Evolutionary conservation across 2,113 vertebrate genomes (phyloP).

Genomic region (Hippocampus zosterae): DNA sequence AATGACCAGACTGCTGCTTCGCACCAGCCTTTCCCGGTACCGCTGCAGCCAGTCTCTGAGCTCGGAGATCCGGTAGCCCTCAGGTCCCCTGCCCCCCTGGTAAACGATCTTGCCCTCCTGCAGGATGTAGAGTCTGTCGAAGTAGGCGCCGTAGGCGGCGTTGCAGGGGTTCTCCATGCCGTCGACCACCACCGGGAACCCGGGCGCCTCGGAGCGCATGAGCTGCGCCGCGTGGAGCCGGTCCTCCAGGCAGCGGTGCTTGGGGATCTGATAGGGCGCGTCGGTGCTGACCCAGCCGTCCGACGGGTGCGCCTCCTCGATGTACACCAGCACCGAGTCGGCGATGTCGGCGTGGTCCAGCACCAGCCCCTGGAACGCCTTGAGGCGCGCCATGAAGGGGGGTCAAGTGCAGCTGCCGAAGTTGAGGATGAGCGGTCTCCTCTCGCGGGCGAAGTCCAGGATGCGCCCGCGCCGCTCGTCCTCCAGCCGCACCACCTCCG

Average conservation of each 20-base stretch:
- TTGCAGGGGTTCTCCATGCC: conserved; percentile 93
- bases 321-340: conserved; percentile 93
- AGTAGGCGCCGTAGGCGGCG: conserved; percentile 93
- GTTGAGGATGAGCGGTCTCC: conserved; percentile 90
- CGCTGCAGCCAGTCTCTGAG: conserved; percentile 86
- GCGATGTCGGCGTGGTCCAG: conserved; percentile 83
- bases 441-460: conserved; percentile 83
- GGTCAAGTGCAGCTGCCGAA: conserved; percentile 99
- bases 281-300: conserved; percentile 96
- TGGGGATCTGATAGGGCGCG: conserved; percentile 88
- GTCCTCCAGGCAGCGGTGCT: conserved; percentile 90
- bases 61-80: conserved; percentile 92
- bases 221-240: conserved; percentile 83
- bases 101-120: conserved; percentile 86
- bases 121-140: conserved; percentile 91
- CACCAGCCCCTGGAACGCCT: conserved; percentile 87
- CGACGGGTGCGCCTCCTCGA: conserved; percentile 94
- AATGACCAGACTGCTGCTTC: conserved; percentile 64
- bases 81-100: conserved; percentile 91
- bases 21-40: conserved; percentile 72
- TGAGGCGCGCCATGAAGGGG: conserved; percentile 94
- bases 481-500: conserved; percentile 83
- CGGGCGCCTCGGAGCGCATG: conserved; percentile 84
- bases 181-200: conserved; percentile 85
- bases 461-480: conserved; percentile 76